Evolutionary conservation across 2,888 invertebrate species (phyloP).

Genomic region (Rhyacophila evoluta): DNA sequence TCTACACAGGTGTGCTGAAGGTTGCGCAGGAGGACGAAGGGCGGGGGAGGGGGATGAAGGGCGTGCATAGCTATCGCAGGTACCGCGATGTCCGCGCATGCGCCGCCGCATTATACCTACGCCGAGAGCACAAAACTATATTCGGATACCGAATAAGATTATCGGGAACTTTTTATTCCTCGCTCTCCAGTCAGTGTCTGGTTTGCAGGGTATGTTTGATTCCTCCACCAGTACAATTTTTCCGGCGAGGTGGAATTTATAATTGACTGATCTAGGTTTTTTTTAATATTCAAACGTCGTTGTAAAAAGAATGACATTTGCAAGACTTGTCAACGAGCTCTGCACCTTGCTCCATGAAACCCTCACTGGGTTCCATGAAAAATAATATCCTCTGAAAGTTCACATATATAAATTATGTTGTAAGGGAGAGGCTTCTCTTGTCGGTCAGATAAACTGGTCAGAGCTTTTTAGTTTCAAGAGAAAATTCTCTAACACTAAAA

Average conservation of each 20-base stretch:
- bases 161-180: background rate
- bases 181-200: background rate
- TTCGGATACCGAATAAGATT: constrained; percentile 7
- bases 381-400: no score
- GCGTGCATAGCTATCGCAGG: constrained; percentile 1
- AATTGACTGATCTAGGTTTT: background rate
- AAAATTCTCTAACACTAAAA: no score
- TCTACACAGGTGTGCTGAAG: constrained; percentile 31
- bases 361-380: no score
- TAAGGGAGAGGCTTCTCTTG: no score
- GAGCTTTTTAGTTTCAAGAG: no score
- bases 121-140: background rate
- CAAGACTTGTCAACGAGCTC: no score
- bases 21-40: constrained; percentile 37
- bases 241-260: background rate
- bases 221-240: background rate
- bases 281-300: no score
- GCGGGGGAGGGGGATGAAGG: background rate
- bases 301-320: no score
- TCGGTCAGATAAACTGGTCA: no score
- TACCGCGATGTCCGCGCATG: background rate
- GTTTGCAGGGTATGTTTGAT: background rate
- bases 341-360: no score
- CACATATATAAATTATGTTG: no score
- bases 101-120: background rate